A percentile compares a stretch with the other conserved stretches of the same genome.
These are phyloP conservation scores for Nysson spinosus DNA, from an alignment of 2,888 invertebrate genomes.

Conservation along the genomic window DNA sequence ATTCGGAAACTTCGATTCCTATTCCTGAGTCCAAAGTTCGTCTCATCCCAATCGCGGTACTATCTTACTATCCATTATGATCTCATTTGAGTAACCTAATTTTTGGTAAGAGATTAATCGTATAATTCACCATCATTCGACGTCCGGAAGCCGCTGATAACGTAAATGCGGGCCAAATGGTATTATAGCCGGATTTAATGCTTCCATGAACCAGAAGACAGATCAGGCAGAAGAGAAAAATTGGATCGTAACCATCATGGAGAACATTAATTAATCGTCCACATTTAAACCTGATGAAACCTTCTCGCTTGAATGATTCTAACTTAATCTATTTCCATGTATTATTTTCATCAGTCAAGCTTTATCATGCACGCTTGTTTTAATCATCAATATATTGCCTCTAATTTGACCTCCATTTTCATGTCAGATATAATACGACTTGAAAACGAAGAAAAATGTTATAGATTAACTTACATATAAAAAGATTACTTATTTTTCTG, in stretches of 20 bases:
- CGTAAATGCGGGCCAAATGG: conserved; percentile 47
- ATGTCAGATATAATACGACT: too few relatives aligned
- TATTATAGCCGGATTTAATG: conserved; percentile 46
- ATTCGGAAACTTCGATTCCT: too few relatives aligned
- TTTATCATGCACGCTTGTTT: background rate
- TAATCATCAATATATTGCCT: too few relatives aligned
- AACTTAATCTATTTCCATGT: conserved; percentile 24
- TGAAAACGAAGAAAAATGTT: too few relatives aligned
- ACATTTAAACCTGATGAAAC: conserved; percentile 29
- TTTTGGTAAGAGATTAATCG: conserved; percentile 61
- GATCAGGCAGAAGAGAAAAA: conserved; percentile 38
- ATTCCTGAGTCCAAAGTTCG: too few relatives aligned
- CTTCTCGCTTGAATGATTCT: background rate
- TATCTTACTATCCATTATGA: too few relatives aligned
- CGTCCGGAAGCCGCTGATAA: conserved; percentile 44
- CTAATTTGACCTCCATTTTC: too few relatives aligned
- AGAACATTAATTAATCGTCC: conserved; percentile 37
- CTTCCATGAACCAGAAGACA: conserved; percentile 19
- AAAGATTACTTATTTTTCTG: too few relatives aligned
- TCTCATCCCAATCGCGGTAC: too few relatives aligned
- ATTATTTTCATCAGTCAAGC: conserved; percentile 10
- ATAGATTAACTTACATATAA: too few relatives aligned
- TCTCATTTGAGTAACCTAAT: conserved; percentile 60
- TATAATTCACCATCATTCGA: conserved; percentile 52
- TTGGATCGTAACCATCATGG: conserved; percentile 34